Base-by-base conservation (phyloP, 1,140 invertebrate genomes). In the Dreissena polymorpha region DNA sequence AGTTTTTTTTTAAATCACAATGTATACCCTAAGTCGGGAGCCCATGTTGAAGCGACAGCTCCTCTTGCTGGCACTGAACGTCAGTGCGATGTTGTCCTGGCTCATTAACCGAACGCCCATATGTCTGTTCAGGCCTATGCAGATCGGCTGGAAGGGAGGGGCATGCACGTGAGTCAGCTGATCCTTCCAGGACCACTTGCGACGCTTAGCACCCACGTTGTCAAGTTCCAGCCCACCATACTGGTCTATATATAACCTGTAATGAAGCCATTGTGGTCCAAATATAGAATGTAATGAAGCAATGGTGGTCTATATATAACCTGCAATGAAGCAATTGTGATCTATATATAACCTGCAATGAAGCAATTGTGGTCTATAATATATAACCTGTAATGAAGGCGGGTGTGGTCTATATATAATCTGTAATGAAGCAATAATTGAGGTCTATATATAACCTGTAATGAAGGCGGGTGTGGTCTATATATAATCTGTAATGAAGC, bases 101-200 rank as follows among this genome's bases (percentile, higher is more conserved):
- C 84, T 86, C 83, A 92, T 89, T 29, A 93, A 84, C 50, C 91
- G 68, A 0, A 93, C 67, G 13, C 89, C 90, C 0, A 91, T 82
- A 63, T 89, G 65, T 12, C 76, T 83, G 70, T 91, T 92, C 12
- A 93, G 67, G 10, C 87, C 86, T 76, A 93, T 88, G 50, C 88
- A 89, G 67, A 93, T 88, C 2, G 92, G 91, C 78, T 93, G 92
- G 73, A 92, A 91, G 16, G 92, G 92, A 7, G 92, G 92, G 0
- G 92, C 92, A 84, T 93, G 92, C 0, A 92, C 90, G 80, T 93
- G 92, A 0, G 86, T 88, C 25, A 87, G 81, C 49, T 88, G 88
- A 53, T 92, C 91, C 70, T 88, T 88, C 92, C 92, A 93, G 13
- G 57, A 64, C 92, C 92, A 93, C 50, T 87, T 86, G 49, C 87